phyloP scores from a whole-genome alignment of 2,113 vertebrate genomes.

The Epinephelus lanceolatus region DNA sequence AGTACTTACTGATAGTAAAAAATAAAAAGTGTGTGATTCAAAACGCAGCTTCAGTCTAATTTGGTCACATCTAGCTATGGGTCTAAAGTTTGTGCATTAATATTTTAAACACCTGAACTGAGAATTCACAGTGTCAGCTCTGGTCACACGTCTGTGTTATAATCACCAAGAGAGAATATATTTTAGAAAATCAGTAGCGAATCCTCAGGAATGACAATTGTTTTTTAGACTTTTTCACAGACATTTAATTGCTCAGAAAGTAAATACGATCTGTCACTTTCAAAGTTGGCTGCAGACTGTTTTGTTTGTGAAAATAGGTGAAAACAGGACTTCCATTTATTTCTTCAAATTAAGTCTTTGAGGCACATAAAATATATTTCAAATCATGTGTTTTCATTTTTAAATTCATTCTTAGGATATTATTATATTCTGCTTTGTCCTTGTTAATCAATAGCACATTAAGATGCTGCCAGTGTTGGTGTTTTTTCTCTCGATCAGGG shows the following conservation, averaged over 20 bases:
- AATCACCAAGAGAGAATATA: too few species aligned
- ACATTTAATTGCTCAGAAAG: neutral
- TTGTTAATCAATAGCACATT: too few species aligned
- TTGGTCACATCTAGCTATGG: too few species aligned
- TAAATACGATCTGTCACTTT: neutral
- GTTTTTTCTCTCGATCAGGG: neutral
- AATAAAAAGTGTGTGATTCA: too few species aligned
- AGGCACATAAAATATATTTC: neutral
- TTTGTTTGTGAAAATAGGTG: neutral
- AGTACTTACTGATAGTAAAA: too few species aligned
- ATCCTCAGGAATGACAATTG: neutral
- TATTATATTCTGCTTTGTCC: neutral
- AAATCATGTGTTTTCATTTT: neutral
- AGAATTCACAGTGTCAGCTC: too few species aligned
- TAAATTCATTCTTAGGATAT: neutral
- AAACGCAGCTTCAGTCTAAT: too few species aligned
- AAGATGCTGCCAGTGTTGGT: neutral
- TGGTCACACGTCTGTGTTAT: too few species aligned
- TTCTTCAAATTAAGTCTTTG: neutral
- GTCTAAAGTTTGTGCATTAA: neutral
- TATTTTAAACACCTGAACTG: neutral
- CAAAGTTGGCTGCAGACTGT: neutral
- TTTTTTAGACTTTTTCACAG: neutral
- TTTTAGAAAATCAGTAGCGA: too few species aligned
- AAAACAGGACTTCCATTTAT: neutral